Base-by-base conservation (phyloP, 2,113 vertebrate genomes). In the Alouatta palliata region DNA sequence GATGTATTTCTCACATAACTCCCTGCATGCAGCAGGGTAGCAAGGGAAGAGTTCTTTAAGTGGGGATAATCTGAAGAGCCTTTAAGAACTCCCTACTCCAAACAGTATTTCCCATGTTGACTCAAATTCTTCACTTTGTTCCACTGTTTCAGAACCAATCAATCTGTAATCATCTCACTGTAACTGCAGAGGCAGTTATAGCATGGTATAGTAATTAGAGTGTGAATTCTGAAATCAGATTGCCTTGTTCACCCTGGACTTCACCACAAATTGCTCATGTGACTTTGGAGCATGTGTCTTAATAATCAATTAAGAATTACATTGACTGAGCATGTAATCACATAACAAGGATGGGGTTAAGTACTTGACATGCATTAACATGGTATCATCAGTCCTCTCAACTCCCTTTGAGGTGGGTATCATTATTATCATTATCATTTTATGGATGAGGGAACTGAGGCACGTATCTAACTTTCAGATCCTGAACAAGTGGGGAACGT, bases 51-150 rank as follows among this genome's bases (percentile, higher is more conserved):
- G 58, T 64, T 93, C 61, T 80, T 85, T 49, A 68, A 54, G 58
- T 35, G 37, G 8, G 25, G 40, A 43, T 87, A 47, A 80, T 66
- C 19, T 86, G 37, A 93, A 89, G 54, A 84, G 49, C 12, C 8
- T 56, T 27, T 70, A 89, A 52, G 37, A 86, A 87, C 54, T 73
- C 35, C 66, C 54, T 70, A n/a, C 11, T 43, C 54, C 56, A 71
- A 90, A 52, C 61, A 49, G 27, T 37, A 81, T 90, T 92, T 93
- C 32, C 82, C 47, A 16, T 8, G 21, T 49, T 75, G 81, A 95
- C 68, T 81, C 54, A 95, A 94, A 84, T 70, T 92, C 45, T 87
- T 91, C 16, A 54, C 40, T 93, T 94, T 75, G 85, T 76, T 90
- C 90, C 76, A 91, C 25, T 68, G 32, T 56, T 87, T 95, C 58